Base-by-base conservation (phyloP, 2,797 vertebrate species). In the Ptychadena robeensis region DNA sequence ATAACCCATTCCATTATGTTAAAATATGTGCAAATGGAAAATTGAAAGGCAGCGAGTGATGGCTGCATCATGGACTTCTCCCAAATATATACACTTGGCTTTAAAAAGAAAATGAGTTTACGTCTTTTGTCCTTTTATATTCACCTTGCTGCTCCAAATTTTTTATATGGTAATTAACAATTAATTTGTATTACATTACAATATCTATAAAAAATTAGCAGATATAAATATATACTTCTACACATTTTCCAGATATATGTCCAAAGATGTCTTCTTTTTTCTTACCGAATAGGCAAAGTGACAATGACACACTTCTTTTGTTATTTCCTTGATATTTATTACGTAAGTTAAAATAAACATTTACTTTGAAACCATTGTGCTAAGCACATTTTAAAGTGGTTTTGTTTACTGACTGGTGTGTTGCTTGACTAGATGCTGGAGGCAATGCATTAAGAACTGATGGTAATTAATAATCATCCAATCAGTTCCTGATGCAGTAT, bases 401-500 rank as follows among this genome's bases (percentile, higher is more conserved):
- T 40, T n/a, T 44, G 22, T 4, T 31, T 11, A 40, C 10, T 11
- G 0, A 79, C 87, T 48, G 86, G 65, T 38, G 25, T 86, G 95
- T 65, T 81, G 95, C 88, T 91, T 88, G 92, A 92, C 94, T 96
- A 91, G 91, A 98, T 98, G 97, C 96, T 98, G 97, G 97, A 96
- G 98, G 96, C 92, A 97, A 94, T 98, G 98, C 98, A 99, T 98
- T 96, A 98, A 92, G 95, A 95, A 95, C 97, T 96, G 98, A 96
- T 98, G 97, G 95, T 93, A 90, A 87, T 88, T 82, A 64, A 91
- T 91, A 89, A 92, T 95, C 93, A 95, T 96, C 97, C 98, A 97
- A 97, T 99, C 98, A 99, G 98, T 99, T 99, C 97, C 97, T 99
- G 97, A 99, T 99, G 98, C 98, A 99, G 98, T 99, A 99, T 95